Evolutionary conservation across 2,888 invertebrate species (phyloP), one percentile per base, ranked within the genome.

Genomic region (Agrochola macilenta): DNA sequence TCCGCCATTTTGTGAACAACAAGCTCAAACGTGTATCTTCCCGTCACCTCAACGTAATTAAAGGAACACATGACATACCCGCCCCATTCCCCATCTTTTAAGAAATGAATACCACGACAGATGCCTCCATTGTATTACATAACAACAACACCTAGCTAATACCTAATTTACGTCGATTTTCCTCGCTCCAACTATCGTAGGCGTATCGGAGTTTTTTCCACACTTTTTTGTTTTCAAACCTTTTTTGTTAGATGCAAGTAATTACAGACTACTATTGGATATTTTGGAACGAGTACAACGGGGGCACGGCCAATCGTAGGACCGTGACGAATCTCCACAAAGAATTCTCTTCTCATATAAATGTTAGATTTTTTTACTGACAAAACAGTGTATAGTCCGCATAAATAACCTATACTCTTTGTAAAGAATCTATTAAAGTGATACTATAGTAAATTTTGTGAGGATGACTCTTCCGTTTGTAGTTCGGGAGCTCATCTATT

Each of bases 101-200:
- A 82, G 60, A 75, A 82, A 78, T 81, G 66, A 83, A 75, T 60
- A 82, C 61, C 71, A 72, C 79, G 64, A 83, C 87, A 85, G 87
- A 84, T 84, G 89, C 52, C 9, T 80, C 57, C 57, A 74, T 89
- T 89, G 83, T 86, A 73, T 87, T 89, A 88, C 69, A 87, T 89
- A 89, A 85, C 87, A 84, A 87, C 89, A 84, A 83, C 89, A 91
- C 89, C 90, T 91, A 88, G 88, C 82, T 81, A 87, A 89, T 89
- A 90, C 91, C 89, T 88, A 95, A 95, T 95, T 94, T 95, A 94
- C 91, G 78, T 78, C 94, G 90, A 95, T 95, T 95, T 93, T 94
- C 94, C 90, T 91, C 95, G 95, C 92, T 90, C 89, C 90, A 89
- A 88, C 92, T 92, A 87, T 81, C 83, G 77, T 79, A 78, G 86